Conservation (phyloP, 30 jellyfish, hydroid and myxozoan genomes). For the Sanderia malayensis region DNA sequence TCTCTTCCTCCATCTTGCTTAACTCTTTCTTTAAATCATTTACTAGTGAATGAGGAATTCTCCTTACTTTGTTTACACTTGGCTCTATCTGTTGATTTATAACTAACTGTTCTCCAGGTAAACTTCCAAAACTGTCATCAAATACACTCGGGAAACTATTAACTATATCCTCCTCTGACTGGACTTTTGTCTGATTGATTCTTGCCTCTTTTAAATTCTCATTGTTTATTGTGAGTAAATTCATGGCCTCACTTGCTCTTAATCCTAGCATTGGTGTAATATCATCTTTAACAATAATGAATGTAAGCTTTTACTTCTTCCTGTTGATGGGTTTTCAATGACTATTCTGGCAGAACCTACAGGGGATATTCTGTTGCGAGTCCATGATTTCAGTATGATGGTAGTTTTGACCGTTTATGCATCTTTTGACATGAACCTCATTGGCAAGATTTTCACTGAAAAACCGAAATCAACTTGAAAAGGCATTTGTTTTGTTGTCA, state of each 20-base stretch:
- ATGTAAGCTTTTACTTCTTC: slow-evolving; percentile 36
- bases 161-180: slow-evolving; percentile 41
- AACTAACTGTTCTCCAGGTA: slow-evolving; percentile 40
- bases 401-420: background rate
- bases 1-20: slow-evolving; percentile 35
- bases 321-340: slow-evolving; percentile 17
- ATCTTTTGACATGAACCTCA: slow-evolving; percentile 12
- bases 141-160: slow-evolving; percentile 37
- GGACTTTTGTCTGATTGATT: slow-evolving; percentile 36
- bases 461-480: too few species aligned
- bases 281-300: slow-evolving; percentile 32
- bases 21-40: slow-evolving; percentile 36
- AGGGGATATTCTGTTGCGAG: slow-evolving; percentile 34
- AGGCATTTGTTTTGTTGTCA: slow-evolving; percentile 48
- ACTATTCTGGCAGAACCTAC: slow-evolving; percentile 30
- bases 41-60: slow-evolving; percentile 42
- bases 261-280: slow-evolving; percentile 48
- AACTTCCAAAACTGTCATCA: slow-evolving; percentile 34
- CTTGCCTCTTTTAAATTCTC: slow-evolving; percentile 38
- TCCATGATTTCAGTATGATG: slow-evolving; percentile 13
- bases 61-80: slow-evolving; percentile 35
- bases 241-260: slow-evolving; percentile 46
- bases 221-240: slow-evolving; percentile 38
- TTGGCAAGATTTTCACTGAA: slow-evolving; percentile 38
- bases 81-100: slow-evolving; percentile 42